A percentile compares a stretch with the other conserved stretches of the same genome.
phyloP scores from a whole-genome alignment of 2,888 invertebrate genomes.

The Aphidoletes aphidimyza region DNA sequence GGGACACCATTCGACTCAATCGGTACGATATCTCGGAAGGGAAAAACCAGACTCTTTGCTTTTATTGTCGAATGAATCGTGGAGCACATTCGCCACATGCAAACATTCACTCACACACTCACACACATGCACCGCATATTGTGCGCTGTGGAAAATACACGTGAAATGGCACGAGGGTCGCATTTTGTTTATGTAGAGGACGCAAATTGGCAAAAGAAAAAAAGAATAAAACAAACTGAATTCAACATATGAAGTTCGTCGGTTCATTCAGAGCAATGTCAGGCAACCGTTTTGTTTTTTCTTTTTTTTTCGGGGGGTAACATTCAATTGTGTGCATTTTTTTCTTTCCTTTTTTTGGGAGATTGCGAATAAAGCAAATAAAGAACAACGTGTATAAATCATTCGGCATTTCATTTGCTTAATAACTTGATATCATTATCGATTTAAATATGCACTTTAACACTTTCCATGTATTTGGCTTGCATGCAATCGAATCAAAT shows the following conservation, averaged over 20 bases:
- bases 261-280: neutral
- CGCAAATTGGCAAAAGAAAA: neutral
- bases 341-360: neutral
- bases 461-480: neutral
- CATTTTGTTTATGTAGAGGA: no score
- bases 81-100: neutral
- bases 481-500: neutral
- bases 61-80: neutral
- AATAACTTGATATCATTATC: slow-evolving; percentile 29
- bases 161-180: neutral
- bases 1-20: neutral
- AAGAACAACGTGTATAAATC: slow-evolving; percentile 4
- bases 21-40: neutral
- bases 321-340: neutral
- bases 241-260: neutral
- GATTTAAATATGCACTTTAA: neutral
- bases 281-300: neutral
- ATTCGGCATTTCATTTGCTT: neutral
- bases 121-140: no score
- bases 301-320: neutral
- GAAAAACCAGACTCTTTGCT: neutral
- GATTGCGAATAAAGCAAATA: neutral
- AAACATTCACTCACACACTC: no score
- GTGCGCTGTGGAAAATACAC: neutral
- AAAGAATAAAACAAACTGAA: slow-evolving; percentile 7